phyloP scores from a whole-genome alignment of 2,797 vertebrate genomes.

The Sebastes cheni region DNA sequence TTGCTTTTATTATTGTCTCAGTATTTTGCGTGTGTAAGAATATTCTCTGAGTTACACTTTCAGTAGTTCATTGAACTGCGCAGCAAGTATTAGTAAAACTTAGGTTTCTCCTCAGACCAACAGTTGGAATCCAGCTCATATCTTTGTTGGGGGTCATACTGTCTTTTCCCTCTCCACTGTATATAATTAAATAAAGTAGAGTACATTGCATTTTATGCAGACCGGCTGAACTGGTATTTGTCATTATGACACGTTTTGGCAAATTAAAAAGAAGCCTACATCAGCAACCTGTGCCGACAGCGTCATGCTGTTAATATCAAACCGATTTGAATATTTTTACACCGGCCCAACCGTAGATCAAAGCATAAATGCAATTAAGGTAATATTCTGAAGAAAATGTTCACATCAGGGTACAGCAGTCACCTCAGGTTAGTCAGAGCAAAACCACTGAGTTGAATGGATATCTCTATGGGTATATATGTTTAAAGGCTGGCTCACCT shows the following conservation, averaged over 20 bases:
- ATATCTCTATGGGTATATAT: conserved; percentile 13
- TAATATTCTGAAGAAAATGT: neutral
- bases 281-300: too few relatives aligned
- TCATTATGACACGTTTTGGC: too few relatives aligned
- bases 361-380: neutral
- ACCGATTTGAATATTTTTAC: neutral
- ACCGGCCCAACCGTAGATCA: neutral
- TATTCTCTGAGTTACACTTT: neutral
- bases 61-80: neutral
- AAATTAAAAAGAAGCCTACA: too few relatives aligned
- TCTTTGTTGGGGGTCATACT: neutral
- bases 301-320: neutral
- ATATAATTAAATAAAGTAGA: neutral
- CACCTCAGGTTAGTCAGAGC: conserved; percentile 1
- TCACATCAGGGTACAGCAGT: neutral
- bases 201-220: too few relatives aligned
- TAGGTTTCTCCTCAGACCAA: neutral
- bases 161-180: neutral
- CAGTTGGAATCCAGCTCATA: neutral
- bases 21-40: neutral
- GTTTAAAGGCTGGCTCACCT: conserved; percentile 7
- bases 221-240: too few relatives aligned
- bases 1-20: neutral
- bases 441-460: neutral
- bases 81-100: neutral